These are phyloP conservation scores for Drosophila leontia DNA, from an alignment of 1,140 invertebrate species.

Conservation along the genomic window DNA sequence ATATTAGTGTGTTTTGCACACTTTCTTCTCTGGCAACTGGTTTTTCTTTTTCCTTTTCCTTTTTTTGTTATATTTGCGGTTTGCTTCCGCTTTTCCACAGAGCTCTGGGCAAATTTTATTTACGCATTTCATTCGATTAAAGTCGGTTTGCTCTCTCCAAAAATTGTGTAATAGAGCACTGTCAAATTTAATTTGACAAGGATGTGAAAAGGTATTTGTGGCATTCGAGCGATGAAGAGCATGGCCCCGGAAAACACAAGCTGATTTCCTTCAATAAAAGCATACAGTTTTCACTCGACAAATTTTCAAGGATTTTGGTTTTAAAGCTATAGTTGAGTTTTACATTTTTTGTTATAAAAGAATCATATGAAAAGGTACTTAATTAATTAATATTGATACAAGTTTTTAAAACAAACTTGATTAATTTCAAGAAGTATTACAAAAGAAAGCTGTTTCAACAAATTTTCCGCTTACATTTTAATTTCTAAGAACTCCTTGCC, in stretches of 20 bases:
- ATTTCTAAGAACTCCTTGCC: background rate
- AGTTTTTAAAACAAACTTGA: background rate
- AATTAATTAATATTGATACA: background rate
- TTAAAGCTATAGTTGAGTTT: too few relatives aligned
- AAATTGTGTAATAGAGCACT: conserved; percentile 73
- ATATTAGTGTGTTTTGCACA: conserved; percentile 50
- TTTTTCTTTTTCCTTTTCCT: conserved; percentile 18
- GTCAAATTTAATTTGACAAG: conserved; percentile 69
- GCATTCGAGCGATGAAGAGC: conserved; percentile 12
- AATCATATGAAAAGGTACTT: background rate
- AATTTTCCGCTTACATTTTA: conserved; percentile 1
- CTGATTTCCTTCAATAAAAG: conserved; percentile 17
- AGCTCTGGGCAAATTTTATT: conserved; percentile 61
- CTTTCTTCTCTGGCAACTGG: conserved; percentile 13
- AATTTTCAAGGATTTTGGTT: background rate
- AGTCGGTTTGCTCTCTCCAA: conserved; percentile 26
- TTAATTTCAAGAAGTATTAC: background rate
- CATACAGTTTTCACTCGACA: background rate
- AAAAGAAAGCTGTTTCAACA: background rate
- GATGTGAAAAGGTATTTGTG: conserved; percentile 40
- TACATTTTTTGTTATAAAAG: background rate
- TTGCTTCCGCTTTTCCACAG: conserved; percentile 32
- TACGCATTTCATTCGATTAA: conserved; percentile 77
- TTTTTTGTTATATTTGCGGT: conserved; percentile 32
- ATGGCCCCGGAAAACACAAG: conserved; percentile 12